Evolutionary conservation across 1,140 invertebrate species (phyloP), one percentile per base, ranked within the genome.

Genomic region (Cydia splendana): DNA sequence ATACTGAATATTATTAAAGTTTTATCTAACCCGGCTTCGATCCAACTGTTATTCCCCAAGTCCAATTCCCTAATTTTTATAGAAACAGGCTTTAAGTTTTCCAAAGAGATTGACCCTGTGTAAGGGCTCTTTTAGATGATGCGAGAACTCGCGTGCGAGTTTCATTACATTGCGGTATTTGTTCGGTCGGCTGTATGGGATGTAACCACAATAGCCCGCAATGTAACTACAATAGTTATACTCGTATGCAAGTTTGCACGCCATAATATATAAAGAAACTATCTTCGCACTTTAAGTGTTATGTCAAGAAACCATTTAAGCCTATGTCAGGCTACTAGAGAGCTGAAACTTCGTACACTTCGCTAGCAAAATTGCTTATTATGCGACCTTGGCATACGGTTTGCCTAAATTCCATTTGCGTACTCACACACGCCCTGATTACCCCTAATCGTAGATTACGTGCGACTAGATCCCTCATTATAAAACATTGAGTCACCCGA

Each of bases 381-480:
- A n/a, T n/a, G 7, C 18, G 53, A 62, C 53, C 18, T 62, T 20
- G 53, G 53, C 5, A 62, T 62, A 18, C 53, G 18, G 53, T 20
- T 62, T 62, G 7, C 53, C 53, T 62, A 4, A 20, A 62, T 62
- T 62, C 53, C 53, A 62, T 62, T 20, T 53, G 5, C 51, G 2
- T 62, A 62, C 53, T 18, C 53, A 62, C 53, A 62, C 53, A 20
- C 18, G 53, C 53, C 18, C 18, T 62, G 18, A 62, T 62, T 62
- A 62, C 53, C 18, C 53, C 15, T 20, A 20, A n/a, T 20, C 18
- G 18, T 18, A 62, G 53, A 62, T 62, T 62, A 62, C 9, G 1
- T 7, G n/a, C 18, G 5, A 7, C 7, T 62, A 20, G 18, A 62
- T 62, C 9, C 53, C 7, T 62, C 7, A 62, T 20, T 62, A 62